Base-by-base conservation (phyloP, 2,797 vertebrate species). In the Pangasius macronema region DNA sequence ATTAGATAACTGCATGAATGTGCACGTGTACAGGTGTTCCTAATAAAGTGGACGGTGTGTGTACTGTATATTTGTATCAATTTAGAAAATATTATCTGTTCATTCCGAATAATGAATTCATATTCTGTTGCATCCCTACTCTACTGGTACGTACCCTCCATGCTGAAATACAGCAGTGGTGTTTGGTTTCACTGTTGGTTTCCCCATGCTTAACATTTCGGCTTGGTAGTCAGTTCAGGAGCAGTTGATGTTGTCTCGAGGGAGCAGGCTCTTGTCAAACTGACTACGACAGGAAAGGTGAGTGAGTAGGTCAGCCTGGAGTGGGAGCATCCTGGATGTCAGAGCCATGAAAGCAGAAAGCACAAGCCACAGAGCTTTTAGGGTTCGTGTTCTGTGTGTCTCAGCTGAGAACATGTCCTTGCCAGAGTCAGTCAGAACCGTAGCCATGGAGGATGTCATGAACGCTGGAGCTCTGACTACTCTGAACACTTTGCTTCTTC, bases 291-390 rank as follows among this genome's bases (percentile, higher is more conserved):
- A 89, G 65, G 65, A 88, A 84, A 88, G 87, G 86, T 83, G 84
- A 84, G 73, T n/a, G 86, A 63, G 72, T 88, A 84, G 82, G 86
- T 91, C 82, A 87, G 90, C 88, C 86, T 83, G 77, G 81, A 85
- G 65, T 73, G 80, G 80, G 67, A 84, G 65, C 33, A n/a, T 82
- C 55, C 85, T 20, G 49, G 83, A 89, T 67, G 86, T 75, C 80
- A 88, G 85, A 79, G 42, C 46, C 82, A 84, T 89, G 83, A 88
- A 90, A 89, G 88, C 83, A 91, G 85, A 87, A 90, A 89, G 86
- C 89, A 85, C 27, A 70, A 89, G 85, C 30, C 83, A 65, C 80
- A 86, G 89, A 87, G 91, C 90, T 91, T 91, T 92, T 90, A 91
- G 90, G 86, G 84, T 83, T 75, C 79, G 81, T 90, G 85, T 90